phyloP scores from a whole-genome alignment of 2,113 vertebrate genomes.

The Galemys pyrenaicus region DNA sequence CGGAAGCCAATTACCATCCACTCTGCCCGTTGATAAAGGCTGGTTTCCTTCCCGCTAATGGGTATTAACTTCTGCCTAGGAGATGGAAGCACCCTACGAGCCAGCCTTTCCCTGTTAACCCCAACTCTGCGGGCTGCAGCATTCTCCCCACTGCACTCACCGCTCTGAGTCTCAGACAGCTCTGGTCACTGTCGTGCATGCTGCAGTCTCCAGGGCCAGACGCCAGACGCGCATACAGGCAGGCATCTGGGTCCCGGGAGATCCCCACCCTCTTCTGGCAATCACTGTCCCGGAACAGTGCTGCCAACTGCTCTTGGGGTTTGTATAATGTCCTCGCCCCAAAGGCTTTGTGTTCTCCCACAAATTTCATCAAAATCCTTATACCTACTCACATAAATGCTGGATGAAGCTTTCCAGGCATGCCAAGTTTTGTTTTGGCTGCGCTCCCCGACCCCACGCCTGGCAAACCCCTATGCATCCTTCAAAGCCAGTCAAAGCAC shows the following conservation, averaged over 20 bases:
- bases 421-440: not conserved
- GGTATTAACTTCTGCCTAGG: not conserved
- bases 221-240: not conserved
- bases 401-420: not conserved
- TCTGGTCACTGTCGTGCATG: not conserved
- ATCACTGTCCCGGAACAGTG: not conserved
- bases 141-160: not conserved
- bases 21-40: constrained; percentile 39
- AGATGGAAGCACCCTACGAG: not conserved
- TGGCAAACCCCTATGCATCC: not conserved
- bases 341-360: not conserved
- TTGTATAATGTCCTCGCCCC: not conserved
- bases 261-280: not conserved
- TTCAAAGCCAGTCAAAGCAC: not conserved
- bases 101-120: not conserved
- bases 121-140: not conserved
- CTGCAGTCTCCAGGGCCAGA: not conserved
- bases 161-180: not conserved
- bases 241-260: not conserved
- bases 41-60: constrained; percentile 48
- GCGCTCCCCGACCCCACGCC: not conserved
- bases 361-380: not conserved
- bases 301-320: not conserved
- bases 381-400: not conserved
- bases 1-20: constrained; percentile 28